Base-by-base conservation (phyloP, 2,888 invertebrate genomes). In the Ptychoptera albimana region DNA sequence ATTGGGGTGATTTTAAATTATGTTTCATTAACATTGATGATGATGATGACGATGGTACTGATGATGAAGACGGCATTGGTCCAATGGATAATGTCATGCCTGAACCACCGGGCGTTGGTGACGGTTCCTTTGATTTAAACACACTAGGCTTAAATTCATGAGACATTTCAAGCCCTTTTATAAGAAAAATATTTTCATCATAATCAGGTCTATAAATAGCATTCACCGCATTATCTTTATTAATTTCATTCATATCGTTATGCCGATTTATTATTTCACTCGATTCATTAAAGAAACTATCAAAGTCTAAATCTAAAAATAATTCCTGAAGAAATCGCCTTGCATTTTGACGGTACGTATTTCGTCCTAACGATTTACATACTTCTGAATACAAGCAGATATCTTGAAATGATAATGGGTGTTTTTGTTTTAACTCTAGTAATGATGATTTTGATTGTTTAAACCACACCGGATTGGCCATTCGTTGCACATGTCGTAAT, bases 361-460 rank as follows among this genome's bases (percentile, higher is more conserved):
- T 82, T 44, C 77, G 74, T 1, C 84, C 77, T 45, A 94, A 68
- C 45, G 86, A 70, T 49, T 77, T 77, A 60, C 86, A 82, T 11
- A 92, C 81, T 63, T 96, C 94, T 0, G 91, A 92, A 68, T 91
- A 96, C 13, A 94, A 73, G 64, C 96, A 96, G 47, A 86, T 70
- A 59, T 89, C 88, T 65, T 86, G 77, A 65, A 84, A 84, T 49
- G 76, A 68, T 31, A 75, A 72, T 3, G 83, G 79, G 62, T 81
- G 73, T 34, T 75, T 74, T 56, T 84, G 84, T 55, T 82, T 82
- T 46, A 80, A 64, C 48, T 79, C 74, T 12, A 93, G 70, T 49
- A 94, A 68, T 13, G 81, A 78, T 57, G 87, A 82, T 53, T 86
- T 86, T 36, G 88, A 82, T 59, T 83, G 78, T 52, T 82, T 82